These are phyloP conservation scores for Neofelis nebulosa DNA, from an alignment of 2,113 vertebrate genomes.

Conservation along the genomic window DNA sequence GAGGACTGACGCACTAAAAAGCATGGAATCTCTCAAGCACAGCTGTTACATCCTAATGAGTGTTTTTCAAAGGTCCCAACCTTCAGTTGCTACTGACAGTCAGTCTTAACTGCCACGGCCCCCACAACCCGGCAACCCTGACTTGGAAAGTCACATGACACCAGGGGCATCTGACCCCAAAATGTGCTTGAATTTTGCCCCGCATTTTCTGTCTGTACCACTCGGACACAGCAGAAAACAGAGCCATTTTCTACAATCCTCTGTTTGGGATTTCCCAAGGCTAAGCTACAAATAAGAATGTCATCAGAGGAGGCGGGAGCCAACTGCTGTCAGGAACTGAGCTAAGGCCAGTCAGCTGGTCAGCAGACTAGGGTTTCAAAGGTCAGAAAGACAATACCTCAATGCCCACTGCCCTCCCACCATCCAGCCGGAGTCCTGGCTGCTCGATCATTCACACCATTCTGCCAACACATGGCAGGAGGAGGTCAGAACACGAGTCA, in stretches of 20 bases:
- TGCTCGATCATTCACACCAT: not conserved
- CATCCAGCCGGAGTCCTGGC: not conserved
- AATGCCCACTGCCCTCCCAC: conserved; percentile 42
- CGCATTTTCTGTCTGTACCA: not conserved
- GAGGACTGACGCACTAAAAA: conserved; percentile 70
- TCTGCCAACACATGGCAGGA: not conserved
- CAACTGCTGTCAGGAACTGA: conserved; percentile 74
- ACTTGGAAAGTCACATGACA: conserved; percentile 60
- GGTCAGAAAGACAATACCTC: conserved; percentile 76
- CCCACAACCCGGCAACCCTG: not conserved
- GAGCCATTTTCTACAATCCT: conserved; percentile 52
- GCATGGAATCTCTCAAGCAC: conserved; percentile 74
- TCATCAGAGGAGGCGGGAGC: conserved; percentile 64
- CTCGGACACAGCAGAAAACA: conserved; percentile 63
- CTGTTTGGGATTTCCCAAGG: conserved; percentile 62
- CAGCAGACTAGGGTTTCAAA: conserved; percentile 75
- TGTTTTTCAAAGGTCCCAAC: conserved; percentile 75
- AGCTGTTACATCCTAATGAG: conserved; percentile 75
- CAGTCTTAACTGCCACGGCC: conserved; percentile 57
- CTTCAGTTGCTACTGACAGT: conserved; percentile 76
- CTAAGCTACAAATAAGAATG: conserved; percentile 68
- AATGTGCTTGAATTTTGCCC: conserved; percentile 56
- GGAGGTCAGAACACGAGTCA: not conserved
- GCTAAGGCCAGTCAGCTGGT: conserved; percentile 69
- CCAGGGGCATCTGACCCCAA: conserved; percentile 55